Conservation (phyloP, 2,113 vertebrate species). For the Triplophysa dalaica region DNA sequence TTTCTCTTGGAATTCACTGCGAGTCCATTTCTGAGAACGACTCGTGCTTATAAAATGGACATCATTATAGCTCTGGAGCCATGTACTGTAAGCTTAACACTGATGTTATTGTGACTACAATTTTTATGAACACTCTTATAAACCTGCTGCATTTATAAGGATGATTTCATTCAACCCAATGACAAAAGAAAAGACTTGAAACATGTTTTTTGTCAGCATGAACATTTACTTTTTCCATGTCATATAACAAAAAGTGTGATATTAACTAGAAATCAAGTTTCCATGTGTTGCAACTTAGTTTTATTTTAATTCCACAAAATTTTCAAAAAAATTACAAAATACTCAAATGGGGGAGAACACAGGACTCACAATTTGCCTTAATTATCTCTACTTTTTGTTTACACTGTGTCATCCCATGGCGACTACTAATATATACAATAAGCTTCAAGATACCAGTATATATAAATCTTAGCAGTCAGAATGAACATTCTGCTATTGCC, state of each 20-base stretch:
- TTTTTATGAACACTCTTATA: background rate
- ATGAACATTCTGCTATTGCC: conserved; percentile 91
- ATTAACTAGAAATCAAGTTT: conserved; percentile 47
- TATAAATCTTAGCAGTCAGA: conserved; percentile 95
- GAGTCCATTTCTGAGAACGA: background rate
- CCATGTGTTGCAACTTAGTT: conserved; percentile 96
- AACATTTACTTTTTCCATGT: conserved; percentile 54
- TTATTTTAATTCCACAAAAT: conserved; percentile 99
- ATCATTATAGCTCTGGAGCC: background rate
- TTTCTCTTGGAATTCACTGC: conserved; percentile 10
- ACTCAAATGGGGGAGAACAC: conserved; percentile 99
- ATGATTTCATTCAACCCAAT: background rate
- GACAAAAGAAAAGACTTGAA: conserved; percentile 27
- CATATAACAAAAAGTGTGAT: conserved; percentile 29
- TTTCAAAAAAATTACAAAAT: conserved; percentile 99
- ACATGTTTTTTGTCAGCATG: conserved; percentile 29
- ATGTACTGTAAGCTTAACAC: background rate
- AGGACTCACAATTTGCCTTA: conserved; percentile 96
- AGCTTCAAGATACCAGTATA: conserved; percentile 99
- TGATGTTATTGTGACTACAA: background rate
- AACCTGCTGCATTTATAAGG: background rate
- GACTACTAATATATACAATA: conserved; percentile 99
- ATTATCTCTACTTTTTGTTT: conserved; percentile 98
- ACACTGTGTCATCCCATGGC: conserved; percentile 99
- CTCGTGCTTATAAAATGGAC: conserved; percentile 1